Base-by-base conservation (phyloP, 1,140 invertebrate genomes). In the Ptiloglossa arizonensis region DNA sequence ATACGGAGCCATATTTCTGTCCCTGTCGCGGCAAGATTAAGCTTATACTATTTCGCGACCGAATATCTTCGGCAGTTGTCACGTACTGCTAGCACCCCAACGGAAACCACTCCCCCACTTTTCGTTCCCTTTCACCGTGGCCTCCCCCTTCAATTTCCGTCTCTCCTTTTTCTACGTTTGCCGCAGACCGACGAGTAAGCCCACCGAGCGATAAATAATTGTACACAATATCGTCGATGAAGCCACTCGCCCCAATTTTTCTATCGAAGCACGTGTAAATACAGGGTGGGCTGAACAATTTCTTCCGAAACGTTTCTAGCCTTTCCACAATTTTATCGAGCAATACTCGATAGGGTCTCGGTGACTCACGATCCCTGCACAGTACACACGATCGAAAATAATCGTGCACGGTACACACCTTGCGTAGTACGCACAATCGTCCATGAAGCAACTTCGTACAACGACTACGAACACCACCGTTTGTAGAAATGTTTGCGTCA, bases 31-130 rank as follows among this genome's bases (percentile, higher is more conserved):
- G 60, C 48, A 78, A 85, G 79, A 88, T 88, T 88, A 88, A 86
- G 87, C 79, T 87, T 87, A 86, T 81, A 88, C 77, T 87, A 71
- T 79, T 85, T 74, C 81, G 81, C 76, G 71, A 70, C 78, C 73
- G 73, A 87, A 86, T 86, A 87, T 88, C 86, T 85, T 88, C 75
- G 83, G 83, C 84, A 87, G 85, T 88, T 86, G 86, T 87, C 87
- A 83, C 85, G 83, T 87, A 82, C 66, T 62, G 71, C 54, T 57
- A 54, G 19, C 83, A 68, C 79, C 83, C 73, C 24, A n/a, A 73
- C n/a, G 41, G 48, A 67, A 70, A 80, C 17, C 41, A 50, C n/a
- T 73, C 32, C 54, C 57, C 32, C 41, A 52, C 13, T 77, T 29
- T 11, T 24, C 57, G 27, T 35, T 29, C 56, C 38, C 46, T 50